Evolutionary conservation across 2,113 vertebrate species (phyloP).

Genomic region (Taxidea taxus): DNA sequence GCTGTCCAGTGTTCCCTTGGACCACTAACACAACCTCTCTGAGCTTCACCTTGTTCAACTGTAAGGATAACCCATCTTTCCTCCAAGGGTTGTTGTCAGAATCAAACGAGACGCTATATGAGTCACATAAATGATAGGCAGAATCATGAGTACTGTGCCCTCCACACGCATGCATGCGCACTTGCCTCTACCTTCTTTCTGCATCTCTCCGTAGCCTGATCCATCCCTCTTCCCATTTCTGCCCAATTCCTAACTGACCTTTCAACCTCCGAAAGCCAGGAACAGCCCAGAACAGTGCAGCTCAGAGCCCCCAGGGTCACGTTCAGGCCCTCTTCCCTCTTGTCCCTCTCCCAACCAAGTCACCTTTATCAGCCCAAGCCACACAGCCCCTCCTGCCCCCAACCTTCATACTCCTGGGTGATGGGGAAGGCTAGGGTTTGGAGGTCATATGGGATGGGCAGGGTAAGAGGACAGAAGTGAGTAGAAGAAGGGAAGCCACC

Average conservation of each 20-base stretch:
- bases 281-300: not conserved
- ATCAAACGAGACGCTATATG: not conserved
- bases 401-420: not conserved
- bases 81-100: not conserved
- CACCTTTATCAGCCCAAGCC: not conserved
- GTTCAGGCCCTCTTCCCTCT: not conserved
- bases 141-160: not conserved
- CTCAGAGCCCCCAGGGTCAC: not conserved
- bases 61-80: not conserved
- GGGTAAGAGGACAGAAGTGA: not conserved
- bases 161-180: rapidly evolving
- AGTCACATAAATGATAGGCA: not conserved
- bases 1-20: not conserved
- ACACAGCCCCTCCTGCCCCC: not conserved
- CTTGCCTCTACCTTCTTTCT: not conserved
- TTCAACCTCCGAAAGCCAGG: not conserved
- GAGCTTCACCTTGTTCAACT: not conserved
- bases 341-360: not conserved
- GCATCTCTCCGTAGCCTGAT: not conserved
- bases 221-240: not conserved
- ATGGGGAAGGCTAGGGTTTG: not conserved
- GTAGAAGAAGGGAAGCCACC: not conserved
- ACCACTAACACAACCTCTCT: not conserved
- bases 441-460: not conserved
- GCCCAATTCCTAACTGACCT: not conserved